phyloP scores from a whole-genome alignment of 1,140 invertebrate genomes.

The Formica selysi region DNA sequence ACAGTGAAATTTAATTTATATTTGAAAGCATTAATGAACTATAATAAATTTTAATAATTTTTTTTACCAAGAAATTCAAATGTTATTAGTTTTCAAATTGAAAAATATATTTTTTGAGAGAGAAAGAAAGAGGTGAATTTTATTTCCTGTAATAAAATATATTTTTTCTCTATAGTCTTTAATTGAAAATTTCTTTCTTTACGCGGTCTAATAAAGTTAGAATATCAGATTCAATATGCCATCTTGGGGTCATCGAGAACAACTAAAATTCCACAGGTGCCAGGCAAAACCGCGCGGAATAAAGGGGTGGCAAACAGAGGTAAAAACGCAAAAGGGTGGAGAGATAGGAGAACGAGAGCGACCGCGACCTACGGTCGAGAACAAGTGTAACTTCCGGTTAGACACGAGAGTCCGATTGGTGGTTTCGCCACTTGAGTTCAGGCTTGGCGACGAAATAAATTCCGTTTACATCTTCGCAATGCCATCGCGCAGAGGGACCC shows the following conservation, averaged over 20 bases:
- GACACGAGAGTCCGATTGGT: constrained; percentile 63
- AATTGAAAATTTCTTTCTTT: not conserved
- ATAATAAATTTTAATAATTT: not conserved
- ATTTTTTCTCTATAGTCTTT: not conserved
- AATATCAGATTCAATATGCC: not conserved
- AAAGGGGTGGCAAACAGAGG: constrained; percentile 17
- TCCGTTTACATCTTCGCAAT: constrained; percentile 59
- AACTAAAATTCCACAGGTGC: constrained; percentile 57
- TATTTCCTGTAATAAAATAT: not conserved
- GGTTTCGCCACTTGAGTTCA: constrained; percentile 68
- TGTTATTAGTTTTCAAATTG: not conserved
- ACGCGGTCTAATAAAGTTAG: not conserved
- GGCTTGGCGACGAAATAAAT: constrained; percentile 62
- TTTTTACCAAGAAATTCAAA: not conserved
- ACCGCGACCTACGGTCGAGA: constrained; percentile 43
- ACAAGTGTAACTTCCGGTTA: constrained; percentile 72
- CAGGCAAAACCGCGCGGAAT: constrained; percentile 44
- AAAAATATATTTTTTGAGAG: not conserved
- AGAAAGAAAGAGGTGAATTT: not conserved
- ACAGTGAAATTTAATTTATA: not conserved
- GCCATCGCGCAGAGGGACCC: constrained; percentile 31
- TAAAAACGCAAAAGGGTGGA: constrained; percentile 3
- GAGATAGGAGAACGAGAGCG: not conserved
- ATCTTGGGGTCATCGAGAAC: not conserved
- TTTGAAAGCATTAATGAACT: not conserved